A percentile compares a stretch with the other conserved stretches of the same genome.
These are phyloP conservation scores for Vulpes vulpes DNA, from an alignment of 2,113 vertebrate species.

Conservation along the genomic window DNA sequence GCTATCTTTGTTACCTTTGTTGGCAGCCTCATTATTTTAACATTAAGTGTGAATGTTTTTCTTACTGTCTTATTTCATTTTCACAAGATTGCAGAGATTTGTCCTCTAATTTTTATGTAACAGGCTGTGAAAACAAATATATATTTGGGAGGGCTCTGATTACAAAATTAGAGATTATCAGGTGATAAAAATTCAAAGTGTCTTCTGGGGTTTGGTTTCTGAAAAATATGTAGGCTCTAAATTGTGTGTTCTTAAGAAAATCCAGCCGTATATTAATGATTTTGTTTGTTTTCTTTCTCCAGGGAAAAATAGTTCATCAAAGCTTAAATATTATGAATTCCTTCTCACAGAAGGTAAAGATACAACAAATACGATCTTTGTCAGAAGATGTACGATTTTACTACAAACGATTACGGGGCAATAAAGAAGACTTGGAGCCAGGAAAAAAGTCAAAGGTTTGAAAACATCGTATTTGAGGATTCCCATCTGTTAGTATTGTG, in stretches of 20 bases:
- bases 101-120: conserved; percentile 32
- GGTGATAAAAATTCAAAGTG: conserved; percentile 11
- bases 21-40: background rate
- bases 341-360: conserved; percentile 97
- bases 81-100: background rate
- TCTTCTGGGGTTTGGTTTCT: conserved; percentile 54
- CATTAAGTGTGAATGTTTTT: background rate
- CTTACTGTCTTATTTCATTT: background rate
- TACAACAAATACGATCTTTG: conserved; percentile 96
- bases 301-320: conserved; percentile 98
- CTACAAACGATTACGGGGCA: conserved; percentile 95
- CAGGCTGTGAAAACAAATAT: background rate
- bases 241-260: conserved; percentile 48
- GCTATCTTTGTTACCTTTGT: background rate
- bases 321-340: conserved; percentile 97
- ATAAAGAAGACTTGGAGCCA: conserved; percentile 97
- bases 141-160: background rate
- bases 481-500: background rate
- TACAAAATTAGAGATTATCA: conserved; percentile 40
- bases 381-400: conserved; percentile 97
- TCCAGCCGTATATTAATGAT: background rate
- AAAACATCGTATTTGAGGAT: conserved; percentile 19
- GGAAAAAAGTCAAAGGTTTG: conserved; percentile 97
- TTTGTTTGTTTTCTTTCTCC: conserved; percentile 68
- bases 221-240: background rate